A percentile compares a stretch with the other conserved stretches of the same genome.
Conservation (phyloP, 2,113 vertebrate genomes). For the Willisornis vidua region DNA sequence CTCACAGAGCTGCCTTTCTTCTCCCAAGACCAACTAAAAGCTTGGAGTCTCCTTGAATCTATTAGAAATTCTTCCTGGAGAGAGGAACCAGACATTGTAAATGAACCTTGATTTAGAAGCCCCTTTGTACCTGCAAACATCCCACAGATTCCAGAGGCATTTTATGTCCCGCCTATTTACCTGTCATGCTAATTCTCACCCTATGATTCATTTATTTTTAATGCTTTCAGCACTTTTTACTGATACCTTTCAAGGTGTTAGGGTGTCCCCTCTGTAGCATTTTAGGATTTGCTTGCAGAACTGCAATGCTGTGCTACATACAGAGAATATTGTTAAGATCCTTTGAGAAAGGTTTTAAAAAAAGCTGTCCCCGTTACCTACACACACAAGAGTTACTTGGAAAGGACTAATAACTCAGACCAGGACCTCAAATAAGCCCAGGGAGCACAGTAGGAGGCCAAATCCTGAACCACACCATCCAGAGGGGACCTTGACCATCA, state of each 20-base stretch:
- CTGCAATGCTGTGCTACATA: constrained; percentile 41
- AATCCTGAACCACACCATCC: neutral
- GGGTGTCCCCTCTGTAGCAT: constrained; percentile 42
- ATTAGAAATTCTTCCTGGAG: constrained; percentile 77
- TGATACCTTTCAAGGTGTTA: constrained; percentile 70
- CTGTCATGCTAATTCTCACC: constrained; percentile 73
- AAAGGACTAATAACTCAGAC: neutral
- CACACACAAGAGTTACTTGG: neutral
- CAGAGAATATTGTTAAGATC: constrained; percentile 39
- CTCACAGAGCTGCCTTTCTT: constrained; percentile 81
- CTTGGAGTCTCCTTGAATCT: constrained; percentile 77
- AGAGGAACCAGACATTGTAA: constrained; percentile 82
- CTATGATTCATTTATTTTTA: constrained; percentile 79
- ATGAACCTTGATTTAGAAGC: constrained; percentile 77
- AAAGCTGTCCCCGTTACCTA: neutral
- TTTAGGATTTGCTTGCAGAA: constrained; percentile 60
- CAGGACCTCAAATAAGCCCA: neutral
- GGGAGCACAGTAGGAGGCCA: neutral
- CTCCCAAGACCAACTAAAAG: constrained; percentile 68
- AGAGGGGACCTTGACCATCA: neutral
- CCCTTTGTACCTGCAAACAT: constrained; percentile 77
- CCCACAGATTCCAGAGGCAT: constrained; percentile 73
- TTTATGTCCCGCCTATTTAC: constrained; percentile 74
- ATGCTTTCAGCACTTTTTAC: constrained; percentile 76
- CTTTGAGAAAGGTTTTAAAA: constrained; percentile 22